These are phyloP conservation scores for Leptothorax acervorum DNA, from an alignment of 2,888 invertebrate genomes.

Conservation along the genomic window DNA sequence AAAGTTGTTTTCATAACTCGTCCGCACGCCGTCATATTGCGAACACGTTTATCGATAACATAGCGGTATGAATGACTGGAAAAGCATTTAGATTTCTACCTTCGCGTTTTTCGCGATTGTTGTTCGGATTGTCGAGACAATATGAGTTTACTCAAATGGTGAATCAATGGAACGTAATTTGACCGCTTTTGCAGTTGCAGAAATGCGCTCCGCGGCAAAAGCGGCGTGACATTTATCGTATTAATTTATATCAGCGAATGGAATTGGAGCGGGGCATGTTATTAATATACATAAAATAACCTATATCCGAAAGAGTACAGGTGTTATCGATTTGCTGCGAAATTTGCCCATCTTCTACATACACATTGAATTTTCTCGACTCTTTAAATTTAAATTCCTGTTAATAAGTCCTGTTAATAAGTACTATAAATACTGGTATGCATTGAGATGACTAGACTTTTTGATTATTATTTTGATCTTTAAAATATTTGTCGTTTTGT, in stretches of 20 bases:
- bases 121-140: not conserved
- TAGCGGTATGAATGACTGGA: not conserved
- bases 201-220: constrained; percentile 17
- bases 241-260: constrained; percentile 34
- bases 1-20: constrained; percentile 3
- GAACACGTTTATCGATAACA: constrained; percentile 7
- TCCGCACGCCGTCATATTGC: not conserved
- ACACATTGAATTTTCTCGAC: not conserved
- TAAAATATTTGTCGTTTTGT: not conserved
- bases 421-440: not conserved
- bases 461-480: not conserved
- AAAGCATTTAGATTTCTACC: constrained; percentile 15
- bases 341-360: not conserved
- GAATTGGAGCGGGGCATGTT: constrained; percentile 4
- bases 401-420: not conserved
- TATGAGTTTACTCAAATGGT: not conserved
- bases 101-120: not conserved
- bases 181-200: not conserved
- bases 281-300: constrained; percentile 29
- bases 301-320: constrained; percentile 5
- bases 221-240: constrained; percentile 23
- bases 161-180: constrained; percentile 20
- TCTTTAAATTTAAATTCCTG: not conserved
- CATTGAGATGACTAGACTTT: not conserved
- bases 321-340: constrained; percentile 8